Evolutionary conservation across 2,113 vertebrate genomes (phyloP), one percentile per base, ranked within the genome.

Genomic region (Myxocyprinus asiaticus): DNA sequence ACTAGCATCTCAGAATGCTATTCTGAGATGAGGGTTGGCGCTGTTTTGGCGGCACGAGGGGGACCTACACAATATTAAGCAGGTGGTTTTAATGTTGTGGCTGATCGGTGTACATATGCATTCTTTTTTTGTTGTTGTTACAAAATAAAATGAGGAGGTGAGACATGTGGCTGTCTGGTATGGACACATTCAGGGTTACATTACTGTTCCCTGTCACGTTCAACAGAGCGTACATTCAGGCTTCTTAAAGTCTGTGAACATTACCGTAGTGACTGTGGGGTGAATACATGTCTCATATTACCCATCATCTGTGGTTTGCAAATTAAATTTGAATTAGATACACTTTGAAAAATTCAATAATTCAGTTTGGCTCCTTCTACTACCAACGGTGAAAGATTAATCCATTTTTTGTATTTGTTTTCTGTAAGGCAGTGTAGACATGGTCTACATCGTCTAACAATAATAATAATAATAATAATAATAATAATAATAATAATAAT

Each of bases 161-260:
- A 67, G 61, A 78, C 50, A 15, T 68, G 42, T 61, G 42, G 43
- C 51, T 11, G 65, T 83, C 71, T 64, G 69, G 50, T 47, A 67
- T 15, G 64, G 45, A 84, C 66, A 84, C 83, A 84, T 81, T 84
- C 83, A 84, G 67, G 62, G 80, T 71, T 67, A 82, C 62, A 82
- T 53, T 67, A 68, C 33, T 62, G 22, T 33, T 33, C 65, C 48
- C 14, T 15, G 51, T 65, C 47, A 61, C 7, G 58, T 50, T 48
- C 17, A 73, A 42, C 42, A 12, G 70, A 12, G 45, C 64, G 63
- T 66, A 78, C 69, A 66, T 76, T 76, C 67, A 58, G 64, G 79
- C 9, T 64, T 51, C 22, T 62, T 10, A 14, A 53, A 56, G 62
- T 61, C 73, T 76, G 58, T 7, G 63, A 33, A 14, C 45, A 4